Percentiles rank a stretch among this genome's conserved stretches.
phyloP scores from a whole-genome alignment of 2,113 vertebrate species.

The Periophthalmodon schlosseri region DNA sequence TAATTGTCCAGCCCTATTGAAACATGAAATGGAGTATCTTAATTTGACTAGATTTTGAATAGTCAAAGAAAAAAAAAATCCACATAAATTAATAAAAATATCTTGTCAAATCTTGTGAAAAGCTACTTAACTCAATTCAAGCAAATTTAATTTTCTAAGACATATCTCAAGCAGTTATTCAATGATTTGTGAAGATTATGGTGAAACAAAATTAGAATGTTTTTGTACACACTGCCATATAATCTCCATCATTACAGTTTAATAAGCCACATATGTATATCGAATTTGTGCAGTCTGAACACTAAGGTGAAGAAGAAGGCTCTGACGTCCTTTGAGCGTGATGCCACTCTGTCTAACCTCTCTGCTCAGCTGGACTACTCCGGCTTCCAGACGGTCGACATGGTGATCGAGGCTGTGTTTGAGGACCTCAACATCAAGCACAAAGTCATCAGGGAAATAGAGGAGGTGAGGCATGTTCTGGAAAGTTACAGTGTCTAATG shows the following conservation, averaged over 20 bases:
- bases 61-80: too few species aligned
- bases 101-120: too few species aligned
- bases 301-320: conserved; percentile 84
- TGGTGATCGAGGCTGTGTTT: conserved; percentile 90
- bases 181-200: neutral
- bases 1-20: too few species aligned
- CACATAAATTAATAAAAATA: too few species aligned
- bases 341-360: conserved; percentile 80
- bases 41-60: neutral
- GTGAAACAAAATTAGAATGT: neutral
- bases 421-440: conserved; percentile 87
- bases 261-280: neutral
- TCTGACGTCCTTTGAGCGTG: conserved; percentile 84
- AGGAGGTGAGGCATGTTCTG: conserved; percentile 73
- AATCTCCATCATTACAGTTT: neutral
- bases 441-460: conserved; percentile 86
- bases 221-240: neutral
- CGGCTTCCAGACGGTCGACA: conserved; percentile 82
- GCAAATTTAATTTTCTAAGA: too few species aligned
- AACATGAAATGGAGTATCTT: too few species aligned
- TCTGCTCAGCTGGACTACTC: conserved; percentile 82
- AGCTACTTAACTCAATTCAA: too few species aligned
- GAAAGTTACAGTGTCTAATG: neutral
- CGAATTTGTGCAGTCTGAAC: conserved; percentile 57
- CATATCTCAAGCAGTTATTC: neutral